Evolutionary conservation across 2,797 vertebrate genomes (phyloP).

Genomic region (Acropternis orthonyx): DNA sequence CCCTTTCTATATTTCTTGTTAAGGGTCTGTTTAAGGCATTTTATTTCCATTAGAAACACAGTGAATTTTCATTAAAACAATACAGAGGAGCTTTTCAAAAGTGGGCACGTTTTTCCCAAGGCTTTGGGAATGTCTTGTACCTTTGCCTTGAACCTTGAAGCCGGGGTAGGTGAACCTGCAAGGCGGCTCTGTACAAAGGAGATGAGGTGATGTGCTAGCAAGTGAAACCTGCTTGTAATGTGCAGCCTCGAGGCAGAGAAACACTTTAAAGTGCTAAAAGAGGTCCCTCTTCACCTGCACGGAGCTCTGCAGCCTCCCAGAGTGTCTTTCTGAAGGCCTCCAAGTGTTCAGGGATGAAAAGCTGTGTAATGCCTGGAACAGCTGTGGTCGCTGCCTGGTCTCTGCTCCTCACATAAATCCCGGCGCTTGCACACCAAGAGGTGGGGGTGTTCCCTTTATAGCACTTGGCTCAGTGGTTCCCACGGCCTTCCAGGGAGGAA

Average conservation of each 20-base stretch:
- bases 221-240: not conserved
- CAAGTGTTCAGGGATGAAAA: not conserved
- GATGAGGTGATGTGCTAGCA: not conserved
- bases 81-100: not conserved
- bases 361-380: not conserved
- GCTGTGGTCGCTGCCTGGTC: not conserved
- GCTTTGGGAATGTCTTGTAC: not conserved
- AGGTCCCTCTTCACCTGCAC: not conserved
- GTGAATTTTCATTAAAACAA: slow-evolving; percentile 3
- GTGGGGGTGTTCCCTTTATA: not conserved
- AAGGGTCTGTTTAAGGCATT: not conserved
- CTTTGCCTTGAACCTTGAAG: slow-evolving; percentile 36
- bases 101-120: not conserved
- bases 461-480: not conserved
- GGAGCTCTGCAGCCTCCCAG: not conserved
- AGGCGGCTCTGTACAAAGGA: not conserved
- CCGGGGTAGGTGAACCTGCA: not conserved
- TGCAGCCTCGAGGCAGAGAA: not conserved
- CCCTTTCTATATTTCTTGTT: not conserved
- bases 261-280: not conserved
- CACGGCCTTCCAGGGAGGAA: not conserved
- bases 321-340: not conserved
- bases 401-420: not conserved
- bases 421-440: fast-evolving
- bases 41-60: not conserved